These are phyloP conservation scores for Pollenia amentaria DNA, from an alignment of 2,888 invertebrate species.

Conservation along the genomic window DNA sequence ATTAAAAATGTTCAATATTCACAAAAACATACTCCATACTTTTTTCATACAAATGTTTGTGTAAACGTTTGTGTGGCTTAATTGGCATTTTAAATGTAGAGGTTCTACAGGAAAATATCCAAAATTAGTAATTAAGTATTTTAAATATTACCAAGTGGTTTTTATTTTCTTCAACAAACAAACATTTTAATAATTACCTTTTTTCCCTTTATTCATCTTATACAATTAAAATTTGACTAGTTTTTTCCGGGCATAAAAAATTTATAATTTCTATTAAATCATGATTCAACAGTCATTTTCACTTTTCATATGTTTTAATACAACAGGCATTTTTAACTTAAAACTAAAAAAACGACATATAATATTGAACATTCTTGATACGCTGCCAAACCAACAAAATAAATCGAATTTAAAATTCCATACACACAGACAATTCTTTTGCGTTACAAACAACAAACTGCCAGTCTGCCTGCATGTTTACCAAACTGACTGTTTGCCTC, in stretches of 20 bases:
- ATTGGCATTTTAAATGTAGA: too few relatives aligned
- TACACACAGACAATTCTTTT: conserved; percentile 56
- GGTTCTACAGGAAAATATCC: too few relatives aligned
- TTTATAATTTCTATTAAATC: conserved; percentile 38
- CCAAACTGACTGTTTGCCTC: neutral
- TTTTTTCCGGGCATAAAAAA: conserved; percentile 26
- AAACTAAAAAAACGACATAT: conserved; percentile 9
- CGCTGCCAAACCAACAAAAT: conserved; percentile 39
- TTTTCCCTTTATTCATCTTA: neutral
- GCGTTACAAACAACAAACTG: conserved; percentile 13
- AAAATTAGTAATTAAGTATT: too few relatives aligned
- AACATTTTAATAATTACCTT: too few relatives aligned
- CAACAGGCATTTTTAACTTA: neutral
- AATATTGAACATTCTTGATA: conserved; percentile 40
- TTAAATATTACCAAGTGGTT: too few relatives aligned
- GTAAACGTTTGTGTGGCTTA: too few relatives aligned
- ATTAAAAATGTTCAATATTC: too few relatives aligned
- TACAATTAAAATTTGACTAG: neutral
- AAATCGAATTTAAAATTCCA: conserved; percentile 58
- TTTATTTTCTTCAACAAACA: too few relatives aligned
- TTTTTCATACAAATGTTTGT: too few relatives aligned
- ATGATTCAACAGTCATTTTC: conserved; percentile 50
- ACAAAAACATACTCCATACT: too few relatives aligned
- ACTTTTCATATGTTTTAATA: conserved; percentile 48
- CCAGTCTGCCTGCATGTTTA: neutral